Conservation (phyloP, 2,113 vertebrate genomes). For the Upupa epops region DNA sequence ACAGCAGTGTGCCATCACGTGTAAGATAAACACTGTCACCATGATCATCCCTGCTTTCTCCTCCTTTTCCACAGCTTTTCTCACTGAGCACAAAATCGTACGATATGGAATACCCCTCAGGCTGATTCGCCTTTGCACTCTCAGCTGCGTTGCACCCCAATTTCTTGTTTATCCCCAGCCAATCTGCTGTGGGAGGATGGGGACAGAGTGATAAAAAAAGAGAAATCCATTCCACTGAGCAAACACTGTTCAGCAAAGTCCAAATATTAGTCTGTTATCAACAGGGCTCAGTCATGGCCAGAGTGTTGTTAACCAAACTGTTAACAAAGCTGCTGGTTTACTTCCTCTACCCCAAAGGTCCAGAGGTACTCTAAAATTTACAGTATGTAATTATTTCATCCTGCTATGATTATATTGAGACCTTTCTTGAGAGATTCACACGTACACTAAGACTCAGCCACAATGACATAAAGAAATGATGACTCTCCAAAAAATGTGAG, state of each 20-base stretch:
- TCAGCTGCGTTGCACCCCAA: not conserved
- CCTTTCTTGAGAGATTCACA: not conserved
- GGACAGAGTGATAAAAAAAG: not conserved
- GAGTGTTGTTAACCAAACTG: too few relatives aligned
- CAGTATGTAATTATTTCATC: not conserved
- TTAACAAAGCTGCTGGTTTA: not conserved
- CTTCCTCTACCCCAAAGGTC: not conserved
- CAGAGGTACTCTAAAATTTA: not conserved
- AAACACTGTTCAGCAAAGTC: not conserved
- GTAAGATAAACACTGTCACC: not conserved
- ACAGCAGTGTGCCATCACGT: not conserved
- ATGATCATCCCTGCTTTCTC: accelerated
- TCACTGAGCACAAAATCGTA: not conserved
- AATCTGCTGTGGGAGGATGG: not conserved
- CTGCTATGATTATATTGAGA: not conserved
- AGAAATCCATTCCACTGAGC: not conserved
- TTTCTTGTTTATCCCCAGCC: not conserved
- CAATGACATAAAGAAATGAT: not conserved
- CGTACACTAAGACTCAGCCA: not conserved
- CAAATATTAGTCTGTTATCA: accelerated
- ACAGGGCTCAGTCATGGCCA: not conserved
- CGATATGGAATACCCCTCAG: not conserved
- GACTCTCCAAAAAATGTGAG: not conserved
- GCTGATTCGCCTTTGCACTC: not conserved
- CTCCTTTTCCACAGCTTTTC: not conserved